Evolutionary conservation across 2,888 invertebrate species (phyloP).

Genomic region (Xanthia togata): DNA sequence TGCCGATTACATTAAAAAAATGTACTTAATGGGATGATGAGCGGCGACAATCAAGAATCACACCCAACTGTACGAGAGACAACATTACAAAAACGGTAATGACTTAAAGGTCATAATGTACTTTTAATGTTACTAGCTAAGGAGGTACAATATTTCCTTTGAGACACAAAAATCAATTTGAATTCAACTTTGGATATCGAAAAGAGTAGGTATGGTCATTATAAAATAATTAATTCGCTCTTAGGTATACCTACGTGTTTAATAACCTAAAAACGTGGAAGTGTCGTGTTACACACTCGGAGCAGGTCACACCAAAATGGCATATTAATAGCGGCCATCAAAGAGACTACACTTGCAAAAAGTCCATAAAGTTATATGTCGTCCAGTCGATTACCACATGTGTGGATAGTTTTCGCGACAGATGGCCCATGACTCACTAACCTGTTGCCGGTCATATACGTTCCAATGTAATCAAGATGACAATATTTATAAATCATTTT

Average conservation of each 20-base stretch:
- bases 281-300: slow-evolving; percentile 80
- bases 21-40: slow-evolving; percentile 76
- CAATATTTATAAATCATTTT: slow-evolving; percentile 80
- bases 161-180: slow-evolving; percentile 12
- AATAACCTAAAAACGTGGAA: slow-evolving; percentile 58
- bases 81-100: slow-evolving; percentile 44
- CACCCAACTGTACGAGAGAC: slow-evolving; percentile 49
- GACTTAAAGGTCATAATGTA: slow-evolving; percentile 55
- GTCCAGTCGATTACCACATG: slow-evolving; percentile 84
- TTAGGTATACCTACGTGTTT: slow-evolving; percentile 31
- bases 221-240: slow-evolving; percentile 55
- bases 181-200: slow-evolving; percentile 46
- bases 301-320: slow-evolving; percentile 78
- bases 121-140: slow-evolving; percentile 45
- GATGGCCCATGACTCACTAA: slow-evolving; percentile 89
- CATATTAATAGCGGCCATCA: slow-evolving; percentile 79
- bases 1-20: slow-evolving; percentile 79
- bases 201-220: slow-evolving; percentile 63
- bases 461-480: slow-evolving; percentile 83
- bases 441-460: slow-evolving; percentile 81
- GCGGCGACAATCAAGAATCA: slow-evolving; percentile 75
- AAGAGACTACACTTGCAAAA: slow-evolving; percentile 75
- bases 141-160: slow-evolving; percentile 13
- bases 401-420: slow-evolving; percentile 87
- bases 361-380: slow-evolving; percentile 77